Conservation (phyloP, 2,113 vertebrate genomes). For the Guaruba guarouba region DNA sequence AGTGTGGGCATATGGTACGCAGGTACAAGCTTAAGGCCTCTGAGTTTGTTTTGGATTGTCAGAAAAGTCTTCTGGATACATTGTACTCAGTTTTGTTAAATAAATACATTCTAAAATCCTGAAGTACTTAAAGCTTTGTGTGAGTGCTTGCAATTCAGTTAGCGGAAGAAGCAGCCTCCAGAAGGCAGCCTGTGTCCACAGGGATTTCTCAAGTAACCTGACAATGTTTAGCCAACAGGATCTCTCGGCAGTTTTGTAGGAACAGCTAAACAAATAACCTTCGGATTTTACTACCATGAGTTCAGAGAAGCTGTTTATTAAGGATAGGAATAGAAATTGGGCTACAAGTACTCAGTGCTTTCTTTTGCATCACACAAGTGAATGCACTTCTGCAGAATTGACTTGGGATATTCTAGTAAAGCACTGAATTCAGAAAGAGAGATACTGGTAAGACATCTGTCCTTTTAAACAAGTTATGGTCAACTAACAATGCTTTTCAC, state of each 20-base stretch:
- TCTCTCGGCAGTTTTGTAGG: not conserved
- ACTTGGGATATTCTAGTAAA: not conserved
- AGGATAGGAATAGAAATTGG: not conserved
- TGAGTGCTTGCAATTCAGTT: not conserved
- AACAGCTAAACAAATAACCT: not conserved
- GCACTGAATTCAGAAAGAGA: not conserved
- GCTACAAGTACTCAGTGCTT: not conserved
- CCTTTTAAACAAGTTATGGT: not conserved
- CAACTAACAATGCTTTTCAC: not conserved
- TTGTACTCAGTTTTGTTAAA: not conserved
- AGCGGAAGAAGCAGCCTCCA: not conserved
- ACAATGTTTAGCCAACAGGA: not conserved
- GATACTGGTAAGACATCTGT: not conserved
- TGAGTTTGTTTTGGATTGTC: not conserved
- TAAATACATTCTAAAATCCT: not conserved
- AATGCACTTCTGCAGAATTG: not conserved
- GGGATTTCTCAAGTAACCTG: not conserved
- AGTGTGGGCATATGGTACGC: fast-evolving
- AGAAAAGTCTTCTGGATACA: not conserved
- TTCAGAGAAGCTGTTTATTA: not conserved
- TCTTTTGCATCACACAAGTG: not conserved
- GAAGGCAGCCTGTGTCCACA: not conserved
- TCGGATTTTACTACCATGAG: not conserved
- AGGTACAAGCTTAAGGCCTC: not conserved
- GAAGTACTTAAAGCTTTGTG: not conserved